A percentile compares a stretch with the other conserved stretches of the same genome.
Evolutionary conservation across 2,113 vertebrate genomes (phyloP).

Genomic region (Phoenicopterus ruber): DNA sequence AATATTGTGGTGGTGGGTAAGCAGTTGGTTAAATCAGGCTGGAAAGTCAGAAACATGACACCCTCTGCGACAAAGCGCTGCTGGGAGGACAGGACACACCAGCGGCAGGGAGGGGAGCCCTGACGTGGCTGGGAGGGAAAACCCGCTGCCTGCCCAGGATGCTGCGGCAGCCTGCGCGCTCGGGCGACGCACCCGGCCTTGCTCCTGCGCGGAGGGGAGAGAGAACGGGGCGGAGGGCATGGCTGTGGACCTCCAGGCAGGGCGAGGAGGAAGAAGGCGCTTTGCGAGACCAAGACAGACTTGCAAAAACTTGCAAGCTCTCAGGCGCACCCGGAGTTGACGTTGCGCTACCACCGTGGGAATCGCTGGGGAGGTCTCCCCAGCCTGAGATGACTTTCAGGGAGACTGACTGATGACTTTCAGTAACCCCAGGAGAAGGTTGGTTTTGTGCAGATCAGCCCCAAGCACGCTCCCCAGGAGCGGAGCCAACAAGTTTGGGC

Average conservation of each 20-base stretch:
- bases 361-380: background rate
- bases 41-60: background rate
- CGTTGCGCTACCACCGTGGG: fast-evolving
- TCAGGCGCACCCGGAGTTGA: background rate
- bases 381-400: fast-evolving
- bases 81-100: background rate
- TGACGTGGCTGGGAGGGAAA: fast-evolving
- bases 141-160: fast-evolving
- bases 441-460: background rate
- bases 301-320: background rate
- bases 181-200: fast-evolving
- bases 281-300: background rate
- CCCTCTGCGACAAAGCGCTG: fast-evolving
- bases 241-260: background rate
- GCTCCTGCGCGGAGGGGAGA: fast-evolving
- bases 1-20: background rate
- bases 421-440: background rate
- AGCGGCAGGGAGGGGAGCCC: background rate
- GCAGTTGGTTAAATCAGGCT: background rate
- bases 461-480: fast-evolving
- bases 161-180: background rate
- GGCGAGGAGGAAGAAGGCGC: background rate
- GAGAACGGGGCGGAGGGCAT: background rate
- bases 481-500: background rate
- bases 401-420: too few relatives aligned